Evolutionary conservation across 2,797 vertebrate genomes (phyloP), one percentile per base, ranked within the genome.

Genomic region (Enteromius viviparus): DNA sequence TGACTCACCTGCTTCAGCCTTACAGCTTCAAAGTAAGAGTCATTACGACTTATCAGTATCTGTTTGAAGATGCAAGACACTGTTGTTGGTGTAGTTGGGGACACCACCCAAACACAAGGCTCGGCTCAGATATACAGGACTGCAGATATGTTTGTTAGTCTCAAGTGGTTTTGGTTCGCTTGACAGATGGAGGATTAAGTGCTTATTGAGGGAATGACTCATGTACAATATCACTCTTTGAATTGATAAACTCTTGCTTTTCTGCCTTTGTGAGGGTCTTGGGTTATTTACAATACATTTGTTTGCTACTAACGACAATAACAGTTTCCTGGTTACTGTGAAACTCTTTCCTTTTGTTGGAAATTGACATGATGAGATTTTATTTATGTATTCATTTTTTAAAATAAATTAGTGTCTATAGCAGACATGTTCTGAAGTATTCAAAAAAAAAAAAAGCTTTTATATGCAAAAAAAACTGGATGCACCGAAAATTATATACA

Each of bases 1-100:
- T 88, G 84, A 79, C 81, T 40, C 75, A 84, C 83, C 87, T 86
- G 85, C 84, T 62, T 40, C 12, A 21, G 32, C 14, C 40, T 19
- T 1, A 71, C 53, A 64, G 66, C 76, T 84, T 60, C 34, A 70
- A 60, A 69, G 62, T 40, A 34, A 53, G 51, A 83, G 21, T 26
- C 32, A 81, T 82, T 77, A 72, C 21, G 21, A 23, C 75, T 76
- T 88, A 81, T 88, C 83, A 11, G 60, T 17, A 26, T 23, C 7
- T 81, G 82, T 86, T 42, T 76, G 77, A 60, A 76, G 51, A 62
- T 58, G 40, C 70, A 79, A 84, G 34, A 68, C 55, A 76, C 83
- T 45, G 37, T 58, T 77, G 55, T 53, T 70, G 21, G 34, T 26
- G 80, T 74, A 26, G 80, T 83, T 15, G 78, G 23, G 47, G 14